Conservation (phyloP, 2,888 invertebrate genomes). For the Julus scanicus region DNA sequence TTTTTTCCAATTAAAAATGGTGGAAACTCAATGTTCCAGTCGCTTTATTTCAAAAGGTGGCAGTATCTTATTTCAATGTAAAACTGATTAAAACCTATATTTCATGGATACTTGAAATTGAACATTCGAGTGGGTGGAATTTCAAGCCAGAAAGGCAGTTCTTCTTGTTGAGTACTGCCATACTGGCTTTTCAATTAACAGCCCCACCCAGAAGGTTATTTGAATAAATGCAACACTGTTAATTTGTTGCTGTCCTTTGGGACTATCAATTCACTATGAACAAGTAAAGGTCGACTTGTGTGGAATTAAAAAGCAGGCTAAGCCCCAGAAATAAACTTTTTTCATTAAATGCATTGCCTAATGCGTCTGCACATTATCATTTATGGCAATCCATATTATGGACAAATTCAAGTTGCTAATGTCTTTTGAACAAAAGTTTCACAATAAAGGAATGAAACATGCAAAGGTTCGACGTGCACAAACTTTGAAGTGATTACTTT, state of each 20-base stretch:
- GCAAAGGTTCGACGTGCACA: too few relatives aligned
- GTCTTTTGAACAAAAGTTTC: too few relatives aligned
- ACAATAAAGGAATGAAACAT: too few relatives aligned
- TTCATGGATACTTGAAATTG: neutral
- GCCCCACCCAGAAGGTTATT: neutral
- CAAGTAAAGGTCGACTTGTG: neutral
- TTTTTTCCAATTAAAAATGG: neutral
- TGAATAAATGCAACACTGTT: slow-evolving; percentile 39
- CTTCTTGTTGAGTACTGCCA: neutral
- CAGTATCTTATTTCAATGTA: too few relatives aligned
- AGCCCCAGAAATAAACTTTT: neutral
- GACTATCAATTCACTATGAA: neutral
- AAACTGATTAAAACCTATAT: neutral
- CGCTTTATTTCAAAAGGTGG: too few relatives aligned
- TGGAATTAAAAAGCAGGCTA: neutral
- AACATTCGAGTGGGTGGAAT: neutral
- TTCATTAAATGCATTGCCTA: neutral
- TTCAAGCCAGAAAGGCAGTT: slow-evolving; percentile 25
- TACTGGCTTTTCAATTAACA: neutral
- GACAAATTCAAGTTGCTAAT: neutral
- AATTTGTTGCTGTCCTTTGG: slow-evolving; percentile 30
- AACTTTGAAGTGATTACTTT: too few relatives aligned
- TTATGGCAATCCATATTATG: neutral
- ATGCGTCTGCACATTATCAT: neutral
- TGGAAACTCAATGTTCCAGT: neutral